Evolutionary conservation across 2,113 vertebrate genomes (phyloP).

Genomic region (Uria aalge): DNA sequence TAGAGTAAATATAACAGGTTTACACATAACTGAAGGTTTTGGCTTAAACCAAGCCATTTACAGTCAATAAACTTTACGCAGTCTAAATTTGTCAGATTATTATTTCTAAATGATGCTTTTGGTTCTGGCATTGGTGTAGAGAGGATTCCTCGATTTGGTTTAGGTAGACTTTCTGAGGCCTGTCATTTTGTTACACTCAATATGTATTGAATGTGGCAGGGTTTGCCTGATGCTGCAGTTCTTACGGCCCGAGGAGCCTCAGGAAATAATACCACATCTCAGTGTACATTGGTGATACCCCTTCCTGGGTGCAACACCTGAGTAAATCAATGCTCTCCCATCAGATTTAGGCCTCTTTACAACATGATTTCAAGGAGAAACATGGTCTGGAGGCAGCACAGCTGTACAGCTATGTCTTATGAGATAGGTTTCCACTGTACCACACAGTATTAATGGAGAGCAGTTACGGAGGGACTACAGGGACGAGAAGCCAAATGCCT

Average conservation of each 20-base stretch:
- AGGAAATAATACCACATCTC: not conserved
- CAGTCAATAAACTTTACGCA: not conserved
- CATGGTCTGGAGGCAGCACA: not conserved
- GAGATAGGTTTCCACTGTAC: not conserved
- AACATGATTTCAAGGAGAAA: not conserved
- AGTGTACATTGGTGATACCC: not conserved
- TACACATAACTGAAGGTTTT: not conserved
- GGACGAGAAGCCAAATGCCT: not conserved
- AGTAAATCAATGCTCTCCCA: not conserved
- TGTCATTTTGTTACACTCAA: not conserved
- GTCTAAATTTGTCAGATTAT: not conserved
- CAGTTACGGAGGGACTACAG: not conserved
- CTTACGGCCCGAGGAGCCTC: not conserved
- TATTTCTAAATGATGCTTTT: not conserved
- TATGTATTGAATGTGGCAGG: not conserved
- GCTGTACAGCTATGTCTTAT: not conserved
- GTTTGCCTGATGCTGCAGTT: not conserved
- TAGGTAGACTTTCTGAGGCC: not conserved
- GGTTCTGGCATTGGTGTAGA: not conserved
- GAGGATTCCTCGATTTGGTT: not conserved
- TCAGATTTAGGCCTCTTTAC: not conserved
- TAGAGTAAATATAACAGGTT: not conserved
- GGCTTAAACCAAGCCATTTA: not conserved
- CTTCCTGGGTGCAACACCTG: not conserved
- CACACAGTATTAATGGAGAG: not conserved